phyloP scores from a whole-genome alignment of 1,140 invertebrate genomes.

The Heliconius nattereri region DNA sequence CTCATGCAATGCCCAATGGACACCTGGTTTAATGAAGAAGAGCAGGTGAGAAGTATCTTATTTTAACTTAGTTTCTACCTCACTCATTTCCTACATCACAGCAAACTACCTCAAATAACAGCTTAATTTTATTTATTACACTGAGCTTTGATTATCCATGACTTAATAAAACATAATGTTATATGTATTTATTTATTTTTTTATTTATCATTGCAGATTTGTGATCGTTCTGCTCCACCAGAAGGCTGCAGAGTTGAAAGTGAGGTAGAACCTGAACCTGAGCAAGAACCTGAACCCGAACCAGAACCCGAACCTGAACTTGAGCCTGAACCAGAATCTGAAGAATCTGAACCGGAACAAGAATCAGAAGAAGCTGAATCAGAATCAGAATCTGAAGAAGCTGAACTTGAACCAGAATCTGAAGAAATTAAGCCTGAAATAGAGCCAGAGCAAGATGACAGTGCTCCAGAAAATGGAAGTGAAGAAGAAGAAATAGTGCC shows the following conservation, averaged over 20 bases:
- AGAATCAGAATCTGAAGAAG: constrained; percentile 47
- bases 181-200: background rate
- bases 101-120: too few relatives aligned
- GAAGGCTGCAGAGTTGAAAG: constrained; percentile 52
- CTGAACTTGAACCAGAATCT: constrained; percentile 42
- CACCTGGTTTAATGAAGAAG: constrained; percentile 74
- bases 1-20: constrained; percentile 67
- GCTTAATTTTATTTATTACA: too few relatives aligned
- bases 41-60: constrained; percentile 55
- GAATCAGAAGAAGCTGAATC: constrained; percentile 51
- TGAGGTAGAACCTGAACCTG: constrained; percentile 45
- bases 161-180: background rate
- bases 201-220: constrained; percentile 55
- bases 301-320: constrained; percentile 47
- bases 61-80: too few relatives aligned
- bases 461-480: constrained; percentile 19
- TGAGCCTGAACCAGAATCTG: constrained; percentile 49
- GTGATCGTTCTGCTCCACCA: constrained; percentile 60
- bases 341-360: constrained; percentile 52
- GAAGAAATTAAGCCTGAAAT: constrained; percentile 36
- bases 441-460: constrained; percentile 29
- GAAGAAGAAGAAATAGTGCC: constrained; percentile 27
- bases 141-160: too few relatives aligned
- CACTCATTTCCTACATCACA: too few relatives aligned
- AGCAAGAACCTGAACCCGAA: constrained; percentile 48